These are phyloP conservation scores for Drosophila melanica DNA, from an alignment of 1,140 invertebrate genomes.

Conservation along the genomic window DNA sequence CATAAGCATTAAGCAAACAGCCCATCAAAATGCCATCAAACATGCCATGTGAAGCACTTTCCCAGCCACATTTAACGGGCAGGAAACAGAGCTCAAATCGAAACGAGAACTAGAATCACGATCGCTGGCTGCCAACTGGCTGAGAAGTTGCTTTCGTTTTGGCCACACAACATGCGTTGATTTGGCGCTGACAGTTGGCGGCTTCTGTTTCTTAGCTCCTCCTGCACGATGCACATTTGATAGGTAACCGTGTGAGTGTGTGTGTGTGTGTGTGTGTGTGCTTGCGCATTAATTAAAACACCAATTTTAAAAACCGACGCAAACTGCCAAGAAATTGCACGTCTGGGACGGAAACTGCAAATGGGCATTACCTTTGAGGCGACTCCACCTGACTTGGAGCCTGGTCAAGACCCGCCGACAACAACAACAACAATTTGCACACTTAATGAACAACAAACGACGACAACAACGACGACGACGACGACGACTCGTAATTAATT, in stretches of 20 bases:
- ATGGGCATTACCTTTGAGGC: slow-evolving; percentile 67
- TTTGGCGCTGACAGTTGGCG: slow-evolving; percentile 20
- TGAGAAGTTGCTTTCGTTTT: neutral
- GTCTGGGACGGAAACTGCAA: slow-evolving; percentile 52
- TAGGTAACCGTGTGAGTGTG: neutral
- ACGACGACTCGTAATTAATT: slow-evolving; percentile 54
- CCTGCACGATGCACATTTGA: too few relatives aligned
- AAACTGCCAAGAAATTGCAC: slow-evolving; percentile 62
- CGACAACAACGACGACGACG: slow-evolving; percentile 2
- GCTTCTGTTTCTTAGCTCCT: slow-evolving; percentile 17
- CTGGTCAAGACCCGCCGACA: slow-evolving; percentile 35
- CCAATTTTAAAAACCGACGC: slow-evolving; percentile 35
- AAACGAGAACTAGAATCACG: slow-evolving; percentile 28
- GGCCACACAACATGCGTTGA: slow-evolving; percentile 27
- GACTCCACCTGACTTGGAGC: slow-evolving; percentile 39
- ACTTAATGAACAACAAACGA: slow-evolving; percentile 63
- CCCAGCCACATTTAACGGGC: slow-evolving; percentile 15
- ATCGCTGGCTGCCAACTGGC: neutral
- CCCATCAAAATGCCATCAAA: slow-evolving; percentile 47
- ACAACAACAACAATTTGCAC: slow-evolving; percentile 65
- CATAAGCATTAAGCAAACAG: slow-evolving; percentile 35
- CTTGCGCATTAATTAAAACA: slow-evolving; percentile 58
- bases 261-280: slow-evolving; percentile 1
- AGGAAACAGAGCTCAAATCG: slow-evolving; percentile 21
- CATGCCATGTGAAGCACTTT: slow-evolving; percentile 31